Evolutionary conservation across 2,888 invertebrate species (phyloP).

Genomic region (Apotomis turbidana): DNA sequence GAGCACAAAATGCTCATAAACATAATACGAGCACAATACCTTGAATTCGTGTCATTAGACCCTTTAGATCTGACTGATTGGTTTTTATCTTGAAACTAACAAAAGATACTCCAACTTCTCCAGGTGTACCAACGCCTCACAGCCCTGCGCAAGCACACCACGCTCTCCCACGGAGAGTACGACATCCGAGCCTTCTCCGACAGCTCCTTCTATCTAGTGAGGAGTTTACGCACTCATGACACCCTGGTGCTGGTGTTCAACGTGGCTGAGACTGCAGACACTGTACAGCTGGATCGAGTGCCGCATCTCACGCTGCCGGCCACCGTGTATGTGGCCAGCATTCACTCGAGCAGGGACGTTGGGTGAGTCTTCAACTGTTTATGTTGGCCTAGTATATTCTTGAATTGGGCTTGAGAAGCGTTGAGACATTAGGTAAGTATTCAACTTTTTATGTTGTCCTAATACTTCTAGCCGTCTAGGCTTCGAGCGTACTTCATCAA

Average conservation of each 20-base stretch:
- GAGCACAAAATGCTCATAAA: too few relatives aligned
- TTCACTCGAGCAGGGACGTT: slow-evolving; percentile 53
- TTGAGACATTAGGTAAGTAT: too few relatives aligned
- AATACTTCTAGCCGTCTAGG: too few relatives aligned
- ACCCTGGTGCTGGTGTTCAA: slow-evolving; percentile 74
- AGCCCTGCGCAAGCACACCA: slow-evolving; percentile 33
- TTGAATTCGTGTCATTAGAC: too few relatives aligned
- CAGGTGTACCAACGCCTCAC: slow-evolving; percentile 35
- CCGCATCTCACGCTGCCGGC: slow-evolving; percentile 52
- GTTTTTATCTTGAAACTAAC: too few relatives aligned
- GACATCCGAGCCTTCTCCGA: slow-evolving; percentile 67
- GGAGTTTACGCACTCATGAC: slow-evolving; percentile 52
- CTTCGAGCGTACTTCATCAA: too few relatives aligned
- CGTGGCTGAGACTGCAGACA: slow-evolving; percentile 64
- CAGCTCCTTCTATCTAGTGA: slow-evolving; percentile 50
- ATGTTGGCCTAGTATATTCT: neutral
- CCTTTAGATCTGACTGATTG: too few relatives aligned
- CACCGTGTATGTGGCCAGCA: slow-evolving; percentile 56
- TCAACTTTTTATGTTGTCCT: too few relatives aligned
- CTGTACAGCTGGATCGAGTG: slow-evolving; percentile 60
- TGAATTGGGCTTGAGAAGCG: too few relatives aligned
- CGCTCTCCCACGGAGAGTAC: slow-evolving; percentile 65
- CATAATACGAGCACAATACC: too few relatives aligned
- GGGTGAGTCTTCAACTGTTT: slow-evolving; percentile 51
- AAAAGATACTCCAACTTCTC: neutral